Evolutionary conservation across 1,140 invertebrate genomes (phyloP).

Genomic region (Heliothis virescens): DNA sequence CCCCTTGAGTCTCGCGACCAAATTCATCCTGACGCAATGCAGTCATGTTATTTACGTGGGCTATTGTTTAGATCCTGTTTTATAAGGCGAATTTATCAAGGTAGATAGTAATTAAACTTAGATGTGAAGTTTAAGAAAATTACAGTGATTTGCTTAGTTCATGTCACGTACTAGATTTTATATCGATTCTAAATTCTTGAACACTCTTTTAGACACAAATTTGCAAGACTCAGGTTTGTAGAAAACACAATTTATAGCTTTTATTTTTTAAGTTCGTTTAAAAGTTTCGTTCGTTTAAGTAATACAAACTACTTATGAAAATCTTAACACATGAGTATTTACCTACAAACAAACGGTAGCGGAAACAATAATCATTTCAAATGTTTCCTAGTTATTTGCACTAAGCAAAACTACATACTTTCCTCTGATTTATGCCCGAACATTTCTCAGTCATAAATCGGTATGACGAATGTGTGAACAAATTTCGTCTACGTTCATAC

Average conservation of each 20-base stretch:
- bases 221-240: no score
- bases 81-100: constrained; percentile 5
- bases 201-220: no score
- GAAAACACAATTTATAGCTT: no score
- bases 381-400: background rate
- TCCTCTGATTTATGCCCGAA: constrained; percentile 43
- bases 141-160: no score
- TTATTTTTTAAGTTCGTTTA: no score
- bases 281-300: no score
- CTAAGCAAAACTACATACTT: constrained; percentile 19
- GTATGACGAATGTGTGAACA: constrained; percentile 47
- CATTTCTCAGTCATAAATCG: constrained; percentile 41
- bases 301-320: no score
- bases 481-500: constrained; percentile 43
- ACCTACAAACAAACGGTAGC: background rate
- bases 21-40: constrained; percentile 48
- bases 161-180: no score
- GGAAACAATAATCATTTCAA: background rate
- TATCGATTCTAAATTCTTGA: no score
- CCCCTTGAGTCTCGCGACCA: background rate
- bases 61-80: constrained; percentile 11
- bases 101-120: constrained; percentile 1
- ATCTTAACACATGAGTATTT: no score
- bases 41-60: constrained; percentile 36
- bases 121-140: background rate